Percentiles rank a stretch among this genome's conserved stretches.
These are phyloP conservation scores for Pentamera pediparva DNA, from an alignment of 53 echinoderm and acorn worm genomes.

Conservation along the genomic window DNA sequence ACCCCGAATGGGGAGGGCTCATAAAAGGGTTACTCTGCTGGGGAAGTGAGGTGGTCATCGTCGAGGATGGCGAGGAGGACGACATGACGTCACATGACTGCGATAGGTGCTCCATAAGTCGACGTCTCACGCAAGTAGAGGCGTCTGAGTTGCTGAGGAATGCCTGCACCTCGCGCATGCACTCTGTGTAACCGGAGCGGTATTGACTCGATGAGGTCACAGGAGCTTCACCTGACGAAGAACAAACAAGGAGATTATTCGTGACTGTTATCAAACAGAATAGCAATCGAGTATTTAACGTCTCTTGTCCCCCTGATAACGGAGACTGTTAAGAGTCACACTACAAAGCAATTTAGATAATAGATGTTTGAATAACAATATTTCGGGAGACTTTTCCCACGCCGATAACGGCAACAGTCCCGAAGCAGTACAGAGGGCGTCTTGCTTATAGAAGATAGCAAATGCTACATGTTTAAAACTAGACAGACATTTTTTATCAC, in stretches of 20 bases:
- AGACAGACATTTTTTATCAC: no score
- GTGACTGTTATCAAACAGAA: neutral
- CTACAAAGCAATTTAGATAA: constrained; percentile 13
- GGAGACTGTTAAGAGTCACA: neutral
- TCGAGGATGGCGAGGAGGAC: no score
- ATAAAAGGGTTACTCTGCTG: no score
- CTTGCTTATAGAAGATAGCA: no score
- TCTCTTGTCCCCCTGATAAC: constrained; percentile 3
- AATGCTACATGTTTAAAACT: no score
- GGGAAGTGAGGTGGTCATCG: no score
- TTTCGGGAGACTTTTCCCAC: constrained; percentile 13
- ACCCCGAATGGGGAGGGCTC: no score
- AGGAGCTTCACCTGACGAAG: neutral
- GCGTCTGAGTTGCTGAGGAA: constrained; percentile 52
- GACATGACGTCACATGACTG: constrained; percentile 34
- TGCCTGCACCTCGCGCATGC: constrained; percentile 69
- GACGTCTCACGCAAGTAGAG: constrained; percentile 27
- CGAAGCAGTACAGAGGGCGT: no score
- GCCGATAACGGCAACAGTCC: no score
- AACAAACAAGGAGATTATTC: neutral
- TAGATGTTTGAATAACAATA: neutral
- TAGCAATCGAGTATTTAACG: constrained; percentile 13
- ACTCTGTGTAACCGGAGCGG: constrained; percentile 71
- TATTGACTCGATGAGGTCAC: constrained; percentile 47
- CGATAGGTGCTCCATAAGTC: constrained; percentile 67